Conservation (phyloP, 2,888 invertebrate species). For the Lymantria monacha region DNA sequence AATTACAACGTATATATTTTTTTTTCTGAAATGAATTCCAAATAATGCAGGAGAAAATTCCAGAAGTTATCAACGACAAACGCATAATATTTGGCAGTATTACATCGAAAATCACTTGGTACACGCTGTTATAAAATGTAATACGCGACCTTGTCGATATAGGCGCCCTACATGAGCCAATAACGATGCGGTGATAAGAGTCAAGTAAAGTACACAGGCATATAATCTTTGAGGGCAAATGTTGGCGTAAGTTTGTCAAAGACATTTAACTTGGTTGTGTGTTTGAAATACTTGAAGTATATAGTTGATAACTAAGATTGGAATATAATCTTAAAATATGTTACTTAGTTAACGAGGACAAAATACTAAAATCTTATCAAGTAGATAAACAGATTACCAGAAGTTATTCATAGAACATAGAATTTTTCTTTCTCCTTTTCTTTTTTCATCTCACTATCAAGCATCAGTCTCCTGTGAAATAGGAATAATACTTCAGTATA, state of each 20-base stretch:
- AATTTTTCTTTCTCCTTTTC: too few relatives aligned
- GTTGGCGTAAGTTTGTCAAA: not conserved
- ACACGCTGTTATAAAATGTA: not conserved
- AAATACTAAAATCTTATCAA: too few relatives aligned
- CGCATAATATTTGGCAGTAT: not conserved
- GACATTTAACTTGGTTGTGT: not conserved
- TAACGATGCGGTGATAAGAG: not conserved
- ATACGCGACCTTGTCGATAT: not conserved
- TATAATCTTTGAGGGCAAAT: not conserved
- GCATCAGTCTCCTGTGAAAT: too few relatives aligned
- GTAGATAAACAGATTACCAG: too few relatives aligned
- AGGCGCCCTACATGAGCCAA: constrained; percentile 9
- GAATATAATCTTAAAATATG: too few relatives aligned
- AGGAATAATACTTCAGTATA: too few relatives aligned
- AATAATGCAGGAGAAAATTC: not conserved
- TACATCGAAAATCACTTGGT: not conserved
- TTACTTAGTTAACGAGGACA: too few relatives aligned
- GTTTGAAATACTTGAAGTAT: too few relatives aligned
- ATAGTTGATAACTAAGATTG: too few relatives aligned
- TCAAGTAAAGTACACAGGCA: not conserved
- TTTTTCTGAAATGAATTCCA: not conserved
- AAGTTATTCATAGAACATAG: too few relatives aligned
- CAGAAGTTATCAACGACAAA: not conserved
- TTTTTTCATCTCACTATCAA: too few relatives aligned
- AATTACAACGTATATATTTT: too few relatives aligned